phyloP scores from a whole-genome alignment of 1,140 invertebrate species.

The Micrasema longulum region DNA sequence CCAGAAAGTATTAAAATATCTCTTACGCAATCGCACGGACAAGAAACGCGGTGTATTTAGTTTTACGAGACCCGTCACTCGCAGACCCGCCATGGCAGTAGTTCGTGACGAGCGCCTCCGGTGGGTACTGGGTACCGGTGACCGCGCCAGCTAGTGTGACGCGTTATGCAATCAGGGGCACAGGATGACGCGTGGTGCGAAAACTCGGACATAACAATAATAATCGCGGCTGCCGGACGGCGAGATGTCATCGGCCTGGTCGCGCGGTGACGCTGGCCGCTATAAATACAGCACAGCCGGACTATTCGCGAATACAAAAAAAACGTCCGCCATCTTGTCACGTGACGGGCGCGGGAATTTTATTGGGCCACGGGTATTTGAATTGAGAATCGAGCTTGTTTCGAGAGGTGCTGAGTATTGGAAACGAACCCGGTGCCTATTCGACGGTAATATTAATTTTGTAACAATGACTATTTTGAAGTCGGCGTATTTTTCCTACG shows the following conservation, averaged over 20 bases:
- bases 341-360: constrained; percentile 19
- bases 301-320: constrained; percentile 10
- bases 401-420: too few relatives aligned
- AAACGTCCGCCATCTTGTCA: constrained; percentile 13
- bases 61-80: too few relatives aligned
- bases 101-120: background rate
- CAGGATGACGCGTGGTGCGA: constrained; percentile 2
- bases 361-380: constrained; percentile 19
- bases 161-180: constrained; percentile 12
- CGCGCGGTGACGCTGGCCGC: constrained; percentile 29
- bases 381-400: background rate
- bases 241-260: constrained; percentile 41
- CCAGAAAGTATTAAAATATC: too few relatives aligned
- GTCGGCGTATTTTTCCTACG: too few relatives aligned
- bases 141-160: background rate
- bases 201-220: constrained; percentile 12
- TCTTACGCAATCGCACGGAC: background rate
- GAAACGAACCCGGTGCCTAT: too few relatives aligned
- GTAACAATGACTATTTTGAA: too few relatives aligned
- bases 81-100: background rate
- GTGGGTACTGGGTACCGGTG: too few relatives aligned
- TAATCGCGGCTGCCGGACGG: constrained; percentile 5
- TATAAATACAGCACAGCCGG: constrained; percentile 32
- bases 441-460: too few relatives aligned
- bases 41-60: background rate